Base-by-base conservation (phyloP, 2,797 vertebrate species). In the Acipenser transmontanus region DNA sequence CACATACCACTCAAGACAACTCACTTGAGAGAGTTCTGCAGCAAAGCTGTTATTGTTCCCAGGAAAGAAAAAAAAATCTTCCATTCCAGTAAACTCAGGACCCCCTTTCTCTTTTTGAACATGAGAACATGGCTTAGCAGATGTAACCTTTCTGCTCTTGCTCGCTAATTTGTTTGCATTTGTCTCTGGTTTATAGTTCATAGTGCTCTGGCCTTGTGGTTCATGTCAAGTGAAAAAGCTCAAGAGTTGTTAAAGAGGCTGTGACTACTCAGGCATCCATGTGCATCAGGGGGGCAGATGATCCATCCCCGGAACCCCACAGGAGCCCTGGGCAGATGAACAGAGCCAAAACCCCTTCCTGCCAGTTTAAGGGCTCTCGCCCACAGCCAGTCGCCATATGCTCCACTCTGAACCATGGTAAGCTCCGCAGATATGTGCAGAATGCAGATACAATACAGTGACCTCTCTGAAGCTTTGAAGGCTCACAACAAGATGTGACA, bases 121-220 rank as follows among this genome's bases (percentile, higher is more conserved):
- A 74, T 80, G 77, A 78, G 84, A 83, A 87, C 82, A 65, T 86
- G 84, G 87, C 90, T 88, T 82, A 80, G 84, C 90, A 92, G 88
- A 93, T 90, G 89, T 82, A 85, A 84, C 77, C 88, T 82, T 86
- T 93, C 86, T 85, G 82, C 83, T 87, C 75, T 76, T 82, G 70
- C 81, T 87, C 83, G 80, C 84, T 90, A 83, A 91, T 88, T 84
- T 87, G 85, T 85, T 88, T 91, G 84, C 79, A 69, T 82, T 86
- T 87, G 84, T 81, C 82, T 83, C 75, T 20, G 77, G 72, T 82
- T 79, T 81, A 80, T 17, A 71, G 74, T 76, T 78, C 80, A 20
- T 49, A 1, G 12, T 11, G 54, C 54, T 57, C 54, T 57, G 1
- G 54, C 54, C 14, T n/a, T 57, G 54, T 9, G 14, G 54, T 57